phyloP scores from a whole-genome alignment of 2,888 invertebrate genomes.

The Theretra japonica region DNA sequence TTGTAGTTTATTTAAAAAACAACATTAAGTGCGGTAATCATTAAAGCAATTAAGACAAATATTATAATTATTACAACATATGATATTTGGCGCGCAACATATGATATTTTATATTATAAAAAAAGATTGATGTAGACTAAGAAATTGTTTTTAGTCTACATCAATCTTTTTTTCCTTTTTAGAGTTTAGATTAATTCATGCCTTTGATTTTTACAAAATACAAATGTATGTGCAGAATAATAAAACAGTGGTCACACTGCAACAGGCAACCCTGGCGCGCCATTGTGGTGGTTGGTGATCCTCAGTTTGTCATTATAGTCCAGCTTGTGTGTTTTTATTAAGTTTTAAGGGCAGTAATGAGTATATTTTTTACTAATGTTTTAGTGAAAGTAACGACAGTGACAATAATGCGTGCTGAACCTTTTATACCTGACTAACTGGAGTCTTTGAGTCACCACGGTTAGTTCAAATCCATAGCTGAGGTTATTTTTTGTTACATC shows the following conservation, averaged over 20 bases:
- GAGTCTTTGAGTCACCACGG: conserved; percentile 79
- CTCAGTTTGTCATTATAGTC: conserved; percentile 67
- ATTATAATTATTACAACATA: too few species aligned
- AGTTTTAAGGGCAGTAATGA: conserved; percentile 68
- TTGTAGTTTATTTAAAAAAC: too few species aligned
- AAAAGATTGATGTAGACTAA: too few species aligned
- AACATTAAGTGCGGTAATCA: too few species aligned
- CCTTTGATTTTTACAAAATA: background rate
- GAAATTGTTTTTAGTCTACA: too few species aligned
- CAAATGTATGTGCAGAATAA: background rate
- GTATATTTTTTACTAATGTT: conserved; percentile 74
- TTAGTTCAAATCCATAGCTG: conserved; percentile 77
- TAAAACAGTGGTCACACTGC: conserved; percentile 4
- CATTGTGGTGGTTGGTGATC: conserved; percentile 73
- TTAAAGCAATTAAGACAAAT: too few species aligned
- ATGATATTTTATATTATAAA: too few species aligned
- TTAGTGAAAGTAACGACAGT: conserved; percentile 70
- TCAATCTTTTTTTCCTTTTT: too few species aligned
- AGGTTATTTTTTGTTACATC: conserved; percentile 83
- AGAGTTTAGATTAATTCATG: too few species aligned
- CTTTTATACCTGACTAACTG: conserved; percentile 78
- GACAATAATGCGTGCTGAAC: conserved; percentile 84
- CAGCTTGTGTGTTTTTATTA: conserved; percentile 71
- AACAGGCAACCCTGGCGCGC: conserved; percentile 65
- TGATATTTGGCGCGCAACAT: too few species aligned